Evolutionary conservation across 1,140 invertebrate species (phyloP).

Genomic region (Aphelinus atriplicis): DNA sequence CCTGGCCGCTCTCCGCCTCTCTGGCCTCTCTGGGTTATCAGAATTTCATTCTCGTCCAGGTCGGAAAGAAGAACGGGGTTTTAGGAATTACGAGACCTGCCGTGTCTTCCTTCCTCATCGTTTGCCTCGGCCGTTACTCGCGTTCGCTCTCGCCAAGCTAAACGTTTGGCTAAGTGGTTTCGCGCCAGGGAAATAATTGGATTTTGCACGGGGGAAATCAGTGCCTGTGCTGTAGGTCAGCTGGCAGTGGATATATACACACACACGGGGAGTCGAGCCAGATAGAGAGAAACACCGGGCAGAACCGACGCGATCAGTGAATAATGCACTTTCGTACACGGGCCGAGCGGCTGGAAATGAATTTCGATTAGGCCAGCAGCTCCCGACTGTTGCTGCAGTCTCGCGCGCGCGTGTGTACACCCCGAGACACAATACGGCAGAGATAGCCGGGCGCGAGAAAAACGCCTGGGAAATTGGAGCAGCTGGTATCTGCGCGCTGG

Average conservation of each 20-base stretch:
- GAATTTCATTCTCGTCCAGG: constrained; percentile 15
- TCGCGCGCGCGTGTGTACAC: not conserved
- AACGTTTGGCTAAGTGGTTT: constrained; percentile 33
- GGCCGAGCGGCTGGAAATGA: constrained; percentile 26
- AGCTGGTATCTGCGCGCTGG: not conserved
- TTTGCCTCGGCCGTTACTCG: not conserved
- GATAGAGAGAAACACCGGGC: not conserved
- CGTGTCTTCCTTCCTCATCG: not conserved
- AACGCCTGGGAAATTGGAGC: constrained; percentile 28
- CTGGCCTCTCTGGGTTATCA: constrained; percentile 6
- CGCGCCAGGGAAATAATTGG: constrained; percentile 32
- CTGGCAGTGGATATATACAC: not conserved
- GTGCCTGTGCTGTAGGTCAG: not conserved
- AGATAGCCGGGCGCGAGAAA: not conserved
- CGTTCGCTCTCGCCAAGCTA: not conserved
- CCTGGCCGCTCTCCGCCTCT: not conserved
- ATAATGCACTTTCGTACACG: constrained; percentile 36
- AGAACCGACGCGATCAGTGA: constrained; percentile 31
- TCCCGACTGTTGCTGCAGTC: not conserved
- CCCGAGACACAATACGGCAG: not conserved
- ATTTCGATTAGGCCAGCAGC: constrained; percentile 36
- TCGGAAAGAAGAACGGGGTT: not conserved
- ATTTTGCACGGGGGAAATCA: constrained; percentile 39
- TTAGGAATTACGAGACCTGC: constrained; percentile 8
- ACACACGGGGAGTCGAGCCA: not conserved